Evolutionary conservation across 1,140 invertebrate genomes (phyloP).

Genomic region (Phenacoccus solenopsis): DNA sequence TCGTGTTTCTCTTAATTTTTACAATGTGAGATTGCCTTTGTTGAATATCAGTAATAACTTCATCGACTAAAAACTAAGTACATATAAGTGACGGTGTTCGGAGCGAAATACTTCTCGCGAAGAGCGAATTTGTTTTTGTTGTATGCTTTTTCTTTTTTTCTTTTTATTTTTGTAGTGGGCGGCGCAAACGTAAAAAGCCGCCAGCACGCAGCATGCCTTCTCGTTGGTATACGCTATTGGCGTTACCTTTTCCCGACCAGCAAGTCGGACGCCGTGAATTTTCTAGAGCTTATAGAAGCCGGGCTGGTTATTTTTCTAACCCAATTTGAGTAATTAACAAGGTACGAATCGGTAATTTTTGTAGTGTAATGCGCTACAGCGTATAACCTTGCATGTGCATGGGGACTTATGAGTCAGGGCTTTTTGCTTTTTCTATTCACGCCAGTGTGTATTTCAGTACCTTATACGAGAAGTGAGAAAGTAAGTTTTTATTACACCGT

Average conservation of each 20-base stretch:
- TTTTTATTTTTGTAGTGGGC: constrained; percentile 27
- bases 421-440: no score
- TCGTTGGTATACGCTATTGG: constrained; percentile 76
- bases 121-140: constrained; percentile 12
- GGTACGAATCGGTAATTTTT: constrained; percentile 7
- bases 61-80: no score
- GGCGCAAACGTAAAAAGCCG: constrained; percentile 30
- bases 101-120: background rate
- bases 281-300: constrained; percentile 54
- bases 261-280: constrained; percentile 73
- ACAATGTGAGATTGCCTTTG: no score
- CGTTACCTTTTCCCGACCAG: constrained; percentile 81
- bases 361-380: background rate
- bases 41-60: no score
- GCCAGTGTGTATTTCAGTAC: no score
- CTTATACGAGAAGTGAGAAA: no score
- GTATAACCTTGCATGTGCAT: no score
- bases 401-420: no score
- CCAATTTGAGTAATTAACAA: constrained; percentile 32
- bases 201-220: constrained; percentile 45
- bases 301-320: constrained; percentile 74
- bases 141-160: constrained; percentile 21
- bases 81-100: background rate
- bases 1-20: no score
- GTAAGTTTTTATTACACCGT: no score